A percentile compares a stretch with the other conserved stretches of the same genome.
Conservation (phyloP, 2,888 invertebrate species). For the Ditula angustiorana region DNA sequence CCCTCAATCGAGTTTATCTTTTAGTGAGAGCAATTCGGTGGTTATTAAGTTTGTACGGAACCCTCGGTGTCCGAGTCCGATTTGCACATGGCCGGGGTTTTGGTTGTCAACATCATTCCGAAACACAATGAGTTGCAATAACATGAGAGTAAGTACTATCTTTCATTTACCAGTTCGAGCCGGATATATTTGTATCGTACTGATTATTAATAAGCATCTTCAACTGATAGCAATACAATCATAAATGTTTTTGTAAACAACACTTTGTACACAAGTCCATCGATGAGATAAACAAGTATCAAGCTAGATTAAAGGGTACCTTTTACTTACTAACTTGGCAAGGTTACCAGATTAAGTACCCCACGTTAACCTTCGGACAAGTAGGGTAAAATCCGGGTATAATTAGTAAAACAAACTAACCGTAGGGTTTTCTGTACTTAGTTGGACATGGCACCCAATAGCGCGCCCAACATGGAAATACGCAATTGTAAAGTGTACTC, state of each 20-base stretch:
- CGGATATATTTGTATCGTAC: background rate
- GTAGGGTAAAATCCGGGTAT: slow-evolving; percentile 31
- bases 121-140: too few relatives aligned
- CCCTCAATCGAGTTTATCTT: too few relatives aligned
- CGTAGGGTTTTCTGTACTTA: slow-evolving; percentile 18
- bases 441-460: slow-evolving; percentile 19
- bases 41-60: too few relatives aligned
- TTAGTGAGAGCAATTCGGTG: too few relatives aligned
- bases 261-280: background rate
- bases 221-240: background rate
- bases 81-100: too few relatives aligned
- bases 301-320: background rate
- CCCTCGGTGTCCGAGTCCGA: too few relatives aligned
- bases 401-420: slow-evolving; percentile 18
- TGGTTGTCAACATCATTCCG: too few relatives aligned
- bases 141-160: background rate
- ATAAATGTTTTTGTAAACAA: background rate
- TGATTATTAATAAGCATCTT: background rate
- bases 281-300: background rate
- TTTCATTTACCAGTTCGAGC: background rate
- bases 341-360: background rate
- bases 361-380: slow-evolving; percentile 1
- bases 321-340: background rate
- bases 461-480: slow-evolving; percentile 9
- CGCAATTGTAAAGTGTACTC: slow-evolving; percentile 4